A percentile compares a stretch with the other conserved stretches of the same genome.
Conservation (phyloP, 37 sponge, comb jelly and placozoan species). For the Diacarnus erythraeanus region DNA sequence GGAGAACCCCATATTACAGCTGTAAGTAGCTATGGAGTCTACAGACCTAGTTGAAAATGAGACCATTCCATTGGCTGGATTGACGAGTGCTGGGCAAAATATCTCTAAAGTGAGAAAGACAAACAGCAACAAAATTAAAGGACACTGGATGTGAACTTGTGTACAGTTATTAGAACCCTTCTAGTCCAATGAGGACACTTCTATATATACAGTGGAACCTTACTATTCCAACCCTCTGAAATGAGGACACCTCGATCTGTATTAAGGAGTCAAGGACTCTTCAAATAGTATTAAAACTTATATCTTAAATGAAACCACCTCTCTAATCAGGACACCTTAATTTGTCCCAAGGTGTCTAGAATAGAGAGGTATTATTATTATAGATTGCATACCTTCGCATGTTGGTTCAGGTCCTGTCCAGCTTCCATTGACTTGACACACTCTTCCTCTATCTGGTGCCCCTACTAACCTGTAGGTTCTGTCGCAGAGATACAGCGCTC, state of each 20-base stretch:
- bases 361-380: not conserved
- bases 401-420: conserved; percentile 11
- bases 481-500: conserved; percentile 1
- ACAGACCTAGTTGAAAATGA: not conserved
- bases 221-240: too few relatives aligned
- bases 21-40: conserved; percentile 6
- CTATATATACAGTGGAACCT: too few relatives aligned
- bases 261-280: too few relatives aligned
- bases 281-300: too few relatives aligned
- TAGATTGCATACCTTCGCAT: conserved; percentile 3
- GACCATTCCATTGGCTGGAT: not conserved
- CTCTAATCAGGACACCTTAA: too few relatives aligned
- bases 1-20: not conserved
- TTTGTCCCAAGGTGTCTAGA: too few relatives aligned
- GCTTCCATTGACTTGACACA: conserved; percentile 9
- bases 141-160: not conserved
- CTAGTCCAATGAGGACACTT: too few relatives aligned
- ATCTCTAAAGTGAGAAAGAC: not conserved
- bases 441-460: not conserved
- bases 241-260: too few relatives aligned
- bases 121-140: not conserved
- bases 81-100: not conserved
- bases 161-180: not conserved
- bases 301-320: not conserved
- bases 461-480: conserved; percentile 2